phyloP scores from a whole-genome alignment of 2,888 invertebrate genomes.

The Drosophila recens region DNA sequence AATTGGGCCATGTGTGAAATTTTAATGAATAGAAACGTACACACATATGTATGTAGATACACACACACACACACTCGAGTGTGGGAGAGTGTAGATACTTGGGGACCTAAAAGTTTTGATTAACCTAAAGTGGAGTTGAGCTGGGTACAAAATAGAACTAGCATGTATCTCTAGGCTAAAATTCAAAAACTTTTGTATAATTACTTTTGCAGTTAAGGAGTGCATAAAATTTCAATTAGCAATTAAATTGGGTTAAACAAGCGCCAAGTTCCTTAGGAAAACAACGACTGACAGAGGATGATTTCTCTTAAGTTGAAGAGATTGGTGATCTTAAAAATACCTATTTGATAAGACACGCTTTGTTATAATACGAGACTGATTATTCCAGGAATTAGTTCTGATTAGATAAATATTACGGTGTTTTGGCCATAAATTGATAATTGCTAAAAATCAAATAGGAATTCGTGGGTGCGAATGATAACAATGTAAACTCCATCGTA shows the following conservation, averaged over 20 bases:
- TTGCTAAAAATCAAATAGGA: slow-evolving; percentile 10
- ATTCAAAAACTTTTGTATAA: slow-evolving; percentile 44
- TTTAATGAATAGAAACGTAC: slow-evolving; percentile 62
- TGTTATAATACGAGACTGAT: background rate
- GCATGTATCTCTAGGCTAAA: slow-evolving; percentile 17
- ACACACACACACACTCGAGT: slow-evolving; percentile 6
- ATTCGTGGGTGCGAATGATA: background rate
- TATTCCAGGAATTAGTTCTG: slow-evolving; percentile 17
- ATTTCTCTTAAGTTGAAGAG: background rate
- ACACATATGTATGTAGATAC: slow-evolving; percentile 6
- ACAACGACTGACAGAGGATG: background rate
- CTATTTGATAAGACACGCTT: slow-evolving; percentile 6
- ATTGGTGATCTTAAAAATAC: slow-evolving; percentile 2
- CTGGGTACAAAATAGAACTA: slow-evolving; percentile 18
- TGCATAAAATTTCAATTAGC: slow-evolving; percentile 36
- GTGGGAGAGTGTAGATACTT: background rate
- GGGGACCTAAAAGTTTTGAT: slow-evolving; percentile 62
- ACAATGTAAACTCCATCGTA: slow-evolving; percentile 8
- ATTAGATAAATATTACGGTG: slow-evolving; percentile 11
- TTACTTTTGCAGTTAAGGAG: slow-evolving; percentile 41
- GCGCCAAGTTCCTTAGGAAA: background rate
- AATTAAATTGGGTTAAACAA: slow-evolving; percentile 11
- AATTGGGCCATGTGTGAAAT: slow-evolving; percentile 73
- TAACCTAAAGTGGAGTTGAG: slow-evolving; percentile 54
- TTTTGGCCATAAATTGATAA: slow-evolving; percentile 4